These are phyloP conservation scores for Ophion costatus DNA, from an alignment of 2,888 invertebrate genomes.

Conservation along the genomic window DNA sequence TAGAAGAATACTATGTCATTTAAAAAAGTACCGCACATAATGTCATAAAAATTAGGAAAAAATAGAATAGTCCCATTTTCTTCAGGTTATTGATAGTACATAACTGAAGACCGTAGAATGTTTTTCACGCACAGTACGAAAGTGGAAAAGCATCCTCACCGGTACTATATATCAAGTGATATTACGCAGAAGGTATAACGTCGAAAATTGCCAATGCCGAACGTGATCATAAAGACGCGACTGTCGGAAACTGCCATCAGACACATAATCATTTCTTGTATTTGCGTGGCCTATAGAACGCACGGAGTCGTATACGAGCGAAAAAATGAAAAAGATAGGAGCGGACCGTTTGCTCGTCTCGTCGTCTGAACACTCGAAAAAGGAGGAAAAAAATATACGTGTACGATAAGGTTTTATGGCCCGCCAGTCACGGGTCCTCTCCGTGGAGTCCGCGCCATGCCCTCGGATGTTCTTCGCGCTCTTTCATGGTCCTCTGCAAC, in stretches of 20 bases:
- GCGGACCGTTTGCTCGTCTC: conserved; percentile 74
- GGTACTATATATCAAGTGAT: background rate
- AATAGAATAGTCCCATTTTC: background rate
- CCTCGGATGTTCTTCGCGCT: conserved; percentile 16
- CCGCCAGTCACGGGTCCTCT: conserved; percentile 77
- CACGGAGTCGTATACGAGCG: conserved; percentile 27
- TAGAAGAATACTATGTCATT: too few species aligned
- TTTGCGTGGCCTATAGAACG: conserved; percentile 75
- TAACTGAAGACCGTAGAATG: background rate
- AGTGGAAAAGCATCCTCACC: background rate
- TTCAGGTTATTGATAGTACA: background rate
- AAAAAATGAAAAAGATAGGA: conserved; percentile 73
- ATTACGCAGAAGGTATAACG: conserved; percentile 7
- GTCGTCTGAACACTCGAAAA: conserved; percentile 70
- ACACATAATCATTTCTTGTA: conserved; percentile 77
- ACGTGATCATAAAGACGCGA: conserved; percentile 31
- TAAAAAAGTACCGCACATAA: background rate
- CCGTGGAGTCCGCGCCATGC: conserved; percentile 33
- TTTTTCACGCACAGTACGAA: background rate
- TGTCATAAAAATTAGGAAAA: background rate
- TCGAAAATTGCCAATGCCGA: conserved; percentile 27
- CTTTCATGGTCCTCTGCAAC: conserved; percentile 45
- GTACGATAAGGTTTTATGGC: conserved; percentile 80
- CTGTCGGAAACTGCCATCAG: conserved; percentile 54
- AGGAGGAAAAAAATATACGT: conserved; percentile 19